These are phyloP conservation scores for Pristionchus exspectatus DNA, from an alignment of 2,888 invertebrate genomes.

Conservation along the genomic window DNA sequence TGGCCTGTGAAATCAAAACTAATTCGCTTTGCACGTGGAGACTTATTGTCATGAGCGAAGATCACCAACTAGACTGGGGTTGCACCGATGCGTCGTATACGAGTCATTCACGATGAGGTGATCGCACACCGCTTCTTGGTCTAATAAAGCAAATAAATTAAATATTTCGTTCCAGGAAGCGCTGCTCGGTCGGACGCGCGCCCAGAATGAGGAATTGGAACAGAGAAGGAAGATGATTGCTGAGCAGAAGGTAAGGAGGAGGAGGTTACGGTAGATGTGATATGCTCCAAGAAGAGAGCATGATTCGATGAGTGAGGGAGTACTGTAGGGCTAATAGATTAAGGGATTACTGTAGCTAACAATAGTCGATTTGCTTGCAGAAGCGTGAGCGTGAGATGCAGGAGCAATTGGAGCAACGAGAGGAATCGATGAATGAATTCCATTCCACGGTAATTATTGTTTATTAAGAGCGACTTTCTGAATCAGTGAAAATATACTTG, in stretches of 20 bases:
- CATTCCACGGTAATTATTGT: slow-evolving; percentile 90
- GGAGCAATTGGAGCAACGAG: slow-evolving; percentile 93
- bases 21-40: too few species aligned
- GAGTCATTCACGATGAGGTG: not conserved
- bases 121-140: not conserved
- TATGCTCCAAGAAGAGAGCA: too few species aligned
- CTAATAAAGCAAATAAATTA: not conserved
- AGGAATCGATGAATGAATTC: slow-evolving; percentile 92
- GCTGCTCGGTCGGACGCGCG: slow-evolving; percentile 94
- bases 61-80: not conserved
- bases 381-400: slow-evolving; percentile 90
- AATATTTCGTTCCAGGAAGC: slow-evolving; percentile 83
- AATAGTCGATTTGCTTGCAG: slow-evolving; percentile 67
- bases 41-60: too few species aligned
- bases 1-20: too few species aligned
- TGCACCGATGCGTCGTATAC: not conserved
- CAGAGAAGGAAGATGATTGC: slow-evolving; percentile 90
- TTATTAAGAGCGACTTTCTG: too few species aligned
- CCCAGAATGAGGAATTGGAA: slow-evolving; percentile 92
- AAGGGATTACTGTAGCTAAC: not conserved
- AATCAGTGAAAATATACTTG: too few species aligned
- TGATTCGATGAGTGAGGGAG: not conserved
- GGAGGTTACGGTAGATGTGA: not conserved
- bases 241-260: slow-evolving; percentile 86
- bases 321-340: not conserved